These are phyloP conservation scores for Sebastolobus alascanus DNA, from an alignment of 2,797 vertebrate genomes.

Conservation along the genomic window DNA sequence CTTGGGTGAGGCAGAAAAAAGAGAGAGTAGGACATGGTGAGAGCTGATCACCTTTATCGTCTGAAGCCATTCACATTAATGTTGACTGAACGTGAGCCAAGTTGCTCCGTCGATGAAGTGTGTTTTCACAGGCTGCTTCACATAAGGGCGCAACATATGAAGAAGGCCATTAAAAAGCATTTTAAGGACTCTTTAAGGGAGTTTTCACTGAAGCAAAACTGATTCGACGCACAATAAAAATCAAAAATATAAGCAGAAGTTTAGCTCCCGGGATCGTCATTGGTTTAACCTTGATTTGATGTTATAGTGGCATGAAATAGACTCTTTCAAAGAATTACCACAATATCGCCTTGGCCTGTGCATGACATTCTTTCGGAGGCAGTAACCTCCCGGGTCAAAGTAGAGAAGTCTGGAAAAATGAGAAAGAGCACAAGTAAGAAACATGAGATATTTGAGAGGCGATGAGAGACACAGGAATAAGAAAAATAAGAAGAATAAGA, in stretches of 20 bases:
- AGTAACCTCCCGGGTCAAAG: slow-evolving; percentile 63
- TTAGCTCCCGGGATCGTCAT: slow-evolving; percentile 45
- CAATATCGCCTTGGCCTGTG: slow-evolving; percentile 66
- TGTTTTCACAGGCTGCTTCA: slow-evolving; percentile 48
- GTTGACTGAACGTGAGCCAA: slow-evolving; percentile 63
- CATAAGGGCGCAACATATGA: slow-evolving; percentile 41
- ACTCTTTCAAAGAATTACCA: slow-evolving; percentile 75
- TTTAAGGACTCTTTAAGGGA: slow-evolving; percentile 43
- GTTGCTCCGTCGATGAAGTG: slow-evolving; percentile 59
- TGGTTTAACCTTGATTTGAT: slow-evolving; percentile 65
- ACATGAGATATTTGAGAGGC: slow-evolving; percentile 63
- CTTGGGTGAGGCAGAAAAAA: slow-evolving; percentile 3
- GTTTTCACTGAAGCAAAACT: slow-evolving; percentile 39
- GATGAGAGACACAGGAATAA: slow-evolving; percentile 50
- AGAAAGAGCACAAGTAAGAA: slow-evolving; percentile 48
- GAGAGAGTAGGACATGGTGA: slow-evolving; percentile 25
- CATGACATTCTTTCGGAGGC: slow-evolving; percentile 70
- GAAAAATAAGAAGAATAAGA: slow-evolving; percentile 27
- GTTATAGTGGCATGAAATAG: slow-evolving; percentile 69
- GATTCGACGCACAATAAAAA: slow-evolving; percentile 49
- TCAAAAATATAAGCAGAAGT: slow-evolving; percentile 48
- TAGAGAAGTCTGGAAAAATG: slow-evolving; percentile 69
- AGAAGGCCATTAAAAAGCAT: slow-evolving; percentile 50
- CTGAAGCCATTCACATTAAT: slow-evolving; percentile 58
- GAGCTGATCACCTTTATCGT: slow-evolving; percentile 45